Evolutionary conservation across 2,113 vertebrate species (phyloP), one percentile per base, ranked within the genome.

Genomic region (Melanocharis versteri): DNA sequence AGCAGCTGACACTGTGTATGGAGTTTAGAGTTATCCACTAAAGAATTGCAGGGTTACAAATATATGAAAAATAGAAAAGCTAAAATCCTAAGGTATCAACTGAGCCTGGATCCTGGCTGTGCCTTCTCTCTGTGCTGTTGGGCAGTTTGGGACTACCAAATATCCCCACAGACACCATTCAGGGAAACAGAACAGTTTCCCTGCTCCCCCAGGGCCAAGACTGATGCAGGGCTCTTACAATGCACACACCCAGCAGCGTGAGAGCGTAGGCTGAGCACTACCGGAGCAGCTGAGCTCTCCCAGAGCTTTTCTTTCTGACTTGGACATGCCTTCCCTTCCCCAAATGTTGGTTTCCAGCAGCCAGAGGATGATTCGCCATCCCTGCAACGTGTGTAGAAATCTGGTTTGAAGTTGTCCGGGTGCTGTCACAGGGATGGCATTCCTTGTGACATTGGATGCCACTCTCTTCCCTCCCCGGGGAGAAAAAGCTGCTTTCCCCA

Each of bases 171-270:
- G 10, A 8, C 45, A 66, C 24, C 11, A n/a, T n/a, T n/a, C n/a
- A n/a, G n/a, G n/a, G n/a, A n/a, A n/a, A n/a, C n/a, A n/a, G n/a
- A n/a, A n/a, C n/a, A 13, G 37, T 37, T 48, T 10, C 33, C 26
- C 31, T 48, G 28, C 15, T 18, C 9, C 47, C 45, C 19, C 13
- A 19, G n/a, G 27, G 40, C 60, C 68, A 56, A 60, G 50, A 6
- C 37, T 42, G 27, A 44, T 16, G 31, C 61, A 83, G 56, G 24
- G 5, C 24, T 83, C 40, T 37, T 22, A 26, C 47, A 64, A 28
- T 3, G 10, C 5, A 3, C 31, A 53, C 20, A 24, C 1, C 15
- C 16, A 68, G 39, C 39, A 68, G 58, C 2, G 2, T 7, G 16
- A 53, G 44, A 4, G 15, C 16, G 56, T 24, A 86, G 8, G 16